Base-by-base conservation (phyloP, 2,113 vertebrate species). In the Lepus americanus region DNA sequence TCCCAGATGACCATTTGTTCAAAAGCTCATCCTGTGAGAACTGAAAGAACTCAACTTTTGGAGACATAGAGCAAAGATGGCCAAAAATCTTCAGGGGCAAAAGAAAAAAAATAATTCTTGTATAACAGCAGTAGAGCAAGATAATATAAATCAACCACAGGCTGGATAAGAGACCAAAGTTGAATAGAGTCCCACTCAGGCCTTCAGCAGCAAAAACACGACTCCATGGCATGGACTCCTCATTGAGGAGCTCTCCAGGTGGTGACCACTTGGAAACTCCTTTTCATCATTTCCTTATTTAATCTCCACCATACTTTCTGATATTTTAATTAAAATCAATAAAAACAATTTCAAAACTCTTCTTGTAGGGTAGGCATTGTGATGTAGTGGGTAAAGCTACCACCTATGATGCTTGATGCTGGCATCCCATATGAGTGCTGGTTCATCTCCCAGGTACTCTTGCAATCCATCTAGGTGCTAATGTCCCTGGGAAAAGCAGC, bases 311-410 rank as follows among this genome's bases (percentile, higher is more conserved):
- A 11, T 0, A 66, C 17, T 89, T 94, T 73, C 79, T 87, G 25
- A 55, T 13, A 76, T 91, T 95, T 90, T 94, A 92, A 85, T 88
- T 94, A 49, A 88, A 88, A 81, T 63, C 49, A 93, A 55, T 53
- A 85, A 86, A 92, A 95, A 76, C 10, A 86, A 64, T 25, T 61
- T 93, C 14, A 67, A 95, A 33, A 84, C 9, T 53, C 90, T 80
- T 69, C 49, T 87, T 94, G 39, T 39, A 39, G 39, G 39, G 39
- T 36, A 6, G 39, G 39, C 39, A 39, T 39, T 39, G 39, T 39
- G 39, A 39, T 39, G 6, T 39, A 39, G 39, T 39, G 39, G 39
- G 39, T 6, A 39, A 39, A 39, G 39, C 39, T 39, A 39, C 39
- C 39, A 5, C 39, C 39, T 39, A 39, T 39, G 39, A 39, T 39